Evolutionary conservation across 2,888 invertebrate genomes (phyloP).

Genomic region (Eretmocerus hayati): DNA sequence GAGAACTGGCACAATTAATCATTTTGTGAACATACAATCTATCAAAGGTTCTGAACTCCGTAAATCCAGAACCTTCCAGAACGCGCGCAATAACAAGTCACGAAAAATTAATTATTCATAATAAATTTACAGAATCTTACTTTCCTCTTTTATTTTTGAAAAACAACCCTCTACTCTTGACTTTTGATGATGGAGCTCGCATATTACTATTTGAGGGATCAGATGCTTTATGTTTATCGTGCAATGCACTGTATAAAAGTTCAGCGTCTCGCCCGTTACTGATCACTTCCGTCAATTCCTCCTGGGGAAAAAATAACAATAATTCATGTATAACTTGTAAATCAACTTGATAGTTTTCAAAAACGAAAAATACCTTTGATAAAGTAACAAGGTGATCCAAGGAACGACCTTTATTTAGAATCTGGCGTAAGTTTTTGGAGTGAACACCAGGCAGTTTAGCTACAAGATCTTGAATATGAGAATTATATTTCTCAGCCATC

Average conservation of each 20-base stretch:
- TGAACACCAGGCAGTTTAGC: constrained; percentile 82
- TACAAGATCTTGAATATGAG: constrained; percentile 71
- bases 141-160: constrained; percentile 20
- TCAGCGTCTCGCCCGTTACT: constrained; percentile 67
- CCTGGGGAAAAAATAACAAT: too few species aligned
- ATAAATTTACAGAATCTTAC: too few species aligned
- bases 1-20: too few species aligned
- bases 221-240: constrained; percentile 52
- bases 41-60: too few species aligned
- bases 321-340: constrained; percentile 18
- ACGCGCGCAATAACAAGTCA: too few species aligned
- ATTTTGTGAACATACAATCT: too few species aligned
- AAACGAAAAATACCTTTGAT: constrained; percentile 48
- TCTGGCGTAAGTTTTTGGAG: constrained; percentile 71
- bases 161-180: constrained; percentile 36
- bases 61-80: too few species aligned
- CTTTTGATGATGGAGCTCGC: constrained; percentile 28
- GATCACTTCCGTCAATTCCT: constrained; percentile 63
- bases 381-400: constrained; percentile 59
- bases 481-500: constrained; percentile 60
- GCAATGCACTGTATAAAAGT: constrained; percentile 63
- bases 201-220: not conserved
- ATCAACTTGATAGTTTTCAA: constrained; percentile 9
- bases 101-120: too few species aligned
- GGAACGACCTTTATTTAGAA: constrained; percentile 69